Evolutionary conservation across 2,797 vertebrate genomes (phyloP), one percentile per base, ranked within the genome.

Genomic region (Danionella dracula): DNA sequence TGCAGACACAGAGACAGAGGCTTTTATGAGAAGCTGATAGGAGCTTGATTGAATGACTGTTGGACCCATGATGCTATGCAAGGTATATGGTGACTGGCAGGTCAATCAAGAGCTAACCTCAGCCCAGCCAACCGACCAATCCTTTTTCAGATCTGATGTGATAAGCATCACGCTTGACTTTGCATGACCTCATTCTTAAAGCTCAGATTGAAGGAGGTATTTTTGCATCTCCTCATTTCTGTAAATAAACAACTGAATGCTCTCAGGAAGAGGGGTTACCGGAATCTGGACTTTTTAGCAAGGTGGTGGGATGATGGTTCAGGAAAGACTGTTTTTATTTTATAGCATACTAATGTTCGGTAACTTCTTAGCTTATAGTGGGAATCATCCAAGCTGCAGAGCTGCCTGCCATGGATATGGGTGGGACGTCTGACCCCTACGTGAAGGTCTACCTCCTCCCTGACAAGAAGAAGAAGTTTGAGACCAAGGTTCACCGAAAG

Each of bases 391-490:
- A 99, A 84, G 96, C 96, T 1, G 96, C 96, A 1, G 96, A 99
- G 71, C 85, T 99, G 41, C 96, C 96, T 1, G 96, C 96, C 51
- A 92, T 99, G 84, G 96, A 99, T 88, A 97, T 99, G 94, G 96
- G 96, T 0, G 96, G 96, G 35, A 99, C 96, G 0, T 99, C 96
- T 13, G 96, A 99, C 81, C 96, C 96, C 0, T 99, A 99, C 0
- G 96, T 99, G 49, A 99, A 99, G 82, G 93, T 99, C 67, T 98
- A 95, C 84, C 86, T 99, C 76, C 91, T 99, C 70, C 96, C 96
- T 2, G 96, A 99, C 87, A 99, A 99, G 83, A 99, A 99, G 92
- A 99, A 99, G 89, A 99, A 99, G 85, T 98, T 94, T 65, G 96
- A 99, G 84, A 99, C 96, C 38, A 99, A 99, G 83, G 96, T 99